These are phyloP conservation scores for Trichosurus vulpecula DNA, from an alignment of 2,797 vertebrate species.

Conservation along the genomic window DNA sequence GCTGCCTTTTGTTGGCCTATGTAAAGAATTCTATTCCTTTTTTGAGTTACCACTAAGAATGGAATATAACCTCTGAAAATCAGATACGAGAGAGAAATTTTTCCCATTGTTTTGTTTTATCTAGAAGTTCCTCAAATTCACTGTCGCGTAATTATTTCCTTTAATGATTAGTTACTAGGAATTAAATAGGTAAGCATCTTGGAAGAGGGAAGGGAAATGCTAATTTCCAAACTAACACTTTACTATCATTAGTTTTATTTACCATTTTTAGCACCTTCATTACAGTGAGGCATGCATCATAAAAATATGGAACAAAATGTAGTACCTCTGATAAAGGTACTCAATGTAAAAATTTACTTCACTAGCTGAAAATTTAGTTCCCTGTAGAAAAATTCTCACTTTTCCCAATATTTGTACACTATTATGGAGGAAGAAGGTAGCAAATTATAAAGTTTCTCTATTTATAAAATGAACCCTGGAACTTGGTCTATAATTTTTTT, in stretches of 20 bases:
- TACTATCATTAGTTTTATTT: not conserved
- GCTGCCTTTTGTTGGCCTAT: not conserved
- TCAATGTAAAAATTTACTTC: not conserved
- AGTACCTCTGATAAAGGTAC: not conserved
- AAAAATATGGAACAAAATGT: not conserved
- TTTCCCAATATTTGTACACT: not conserved
- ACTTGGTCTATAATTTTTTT: not conserved
- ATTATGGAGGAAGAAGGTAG: not conserved
- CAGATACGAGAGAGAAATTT: not conserved
- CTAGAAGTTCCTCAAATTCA: not conserved
- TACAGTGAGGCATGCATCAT: not conserved
- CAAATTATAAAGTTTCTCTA: not conserved
- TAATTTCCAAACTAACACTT: not conserved
- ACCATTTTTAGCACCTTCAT: not conserved
- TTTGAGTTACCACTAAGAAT: not conserved
- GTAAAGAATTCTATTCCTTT: not conserved
- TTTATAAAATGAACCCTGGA: not conserved
- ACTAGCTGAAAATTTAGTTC: not conserved
- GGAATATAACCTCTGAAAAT: not conserved
- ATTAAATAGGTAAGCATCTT: not conserved
- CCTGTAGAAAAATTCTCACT: not conserved
- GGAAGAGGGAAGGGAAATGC: not conserved
- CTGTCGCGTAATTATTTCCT: not conserved
- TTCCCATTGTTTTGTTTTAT: not conserved
- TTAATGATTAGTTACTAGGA: not conserved